These are phyloP conservation scores for Nysson spinosus DNA, from an alignment of 2,888 invertebrate genomes.

Conservation along the genomic window DNA sequence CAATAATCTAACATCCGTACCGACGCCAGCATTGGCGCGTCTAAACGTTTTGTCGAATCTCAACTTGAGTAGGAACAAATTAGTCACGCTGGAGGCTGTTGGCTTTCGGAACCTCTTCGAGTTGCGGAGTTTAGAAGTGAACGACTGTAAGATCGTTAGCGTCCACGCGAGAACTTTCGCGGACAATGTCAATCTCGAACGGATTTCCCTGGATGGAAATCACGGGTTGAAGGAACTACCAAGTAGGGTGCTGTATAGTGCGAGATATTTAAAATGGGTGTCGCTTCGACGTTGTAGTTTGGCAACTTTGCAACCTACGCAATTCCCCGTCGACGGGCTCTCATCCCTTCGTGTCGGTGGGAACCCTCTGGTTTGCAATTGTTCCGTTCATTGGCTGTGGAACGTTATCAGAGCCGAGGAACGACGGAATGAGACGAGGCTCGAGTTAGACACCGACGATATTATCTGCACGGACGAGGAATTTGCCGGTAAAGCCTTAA, in stretches of 20 bases:
- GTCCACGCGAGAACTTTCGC: slow-evolving; percentile 90
- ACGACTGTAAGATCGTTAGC: slow-evolving; percentile 78
- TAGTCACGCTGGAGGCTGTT: slow-evolving; percentile 85
- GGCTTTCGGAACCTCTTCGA: slow-evolving; percentile 92
- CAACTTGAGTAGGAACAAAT: slow-evolving; percentile 88
- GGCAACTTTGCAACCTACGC: slow-evolving; percentile 86
- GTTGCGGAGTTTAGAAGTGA: slow-evolving; percentile 85
- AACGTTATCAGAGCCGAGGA: slow-evolving; percentile 80
- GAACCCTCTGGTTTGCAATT: slow-evolving; percentile 92
- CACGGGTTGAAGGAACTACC: slow-evolving; percentile 86
- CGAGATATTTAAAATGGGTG: slow-evolving; percentile 86
- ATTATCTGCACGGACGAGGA: slow-evolving; percentile 74
- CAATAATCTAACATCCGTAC: slow-evolving; percentile 89
- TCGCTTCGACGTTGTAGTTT: slow-evolving; percentile 88
- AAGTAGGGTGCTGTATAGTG: slow-evolving; percentile 90
- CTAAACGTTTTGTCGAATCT: slow-evolving; percentile 87
- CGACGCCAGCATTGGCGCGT: slow-evolving; percentile 87
- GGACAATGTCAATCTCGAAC: slow-evolving; percentile 90
- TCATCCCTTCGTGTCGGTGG: slow-evolving; percentile 87
- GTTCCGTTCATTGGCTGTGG: slow-evolving; percentile 92
- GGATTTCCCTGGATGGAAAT: slow-evolving; percentile 88
- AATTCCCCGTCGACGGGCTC: slow-evolving; percentile 90
- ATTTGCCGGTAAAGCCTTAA: slow-evolving; percentile 72
- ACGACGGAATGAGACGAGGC: slow-evolving; percentile 70
- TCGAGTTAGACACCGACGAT: slow-evolving; percentile 73